Percentiles rank a stretch among this genome's conserved stretches.
These are phyloP conservation scores for Champsocephalus gunnari DNA, from an alignment of 2,797 vertebrate species.

Conservation along the genomic window DNA sequence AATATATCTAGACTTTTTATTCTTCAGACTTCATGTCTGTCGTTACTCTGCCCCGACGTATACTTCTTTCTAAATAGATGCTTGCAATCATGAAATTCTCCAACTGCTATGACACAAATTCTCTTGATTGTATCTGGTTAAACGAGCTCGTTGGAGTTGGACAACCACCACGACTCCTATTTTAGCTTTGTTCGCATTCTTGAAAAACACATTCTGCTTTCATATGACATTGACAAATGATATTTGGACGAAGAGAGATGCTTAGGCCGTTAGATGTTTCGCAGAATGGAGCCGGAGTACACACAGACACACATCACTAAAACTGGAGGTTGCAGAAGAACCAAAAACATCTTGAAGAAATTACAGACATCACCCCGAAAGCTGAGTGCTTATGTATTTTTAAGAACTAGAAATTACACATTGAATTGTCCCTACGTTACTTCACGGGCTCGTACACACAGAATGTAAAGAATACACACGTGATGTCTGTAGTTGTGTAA, in stretches of 20 bases:
- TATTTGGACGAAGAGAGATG: slow-evolving; percentile 82
- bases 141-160: slow-evolving; percentile 72
- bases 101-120: slow-evolving; percentile 74
- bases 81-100: slow-evolving; percentile 66
- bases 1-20: neutral
- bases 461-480: slow-evolving; percentile 42
- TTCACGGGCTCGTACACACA: slow-evolving; percentile 67
- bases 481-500: slow-evolving; percentile 51
- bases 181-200: slow-evolving; percentile 63
- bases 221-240: slow-evolving; percentile 84
- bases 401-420: slow-evolving; percentile 75
- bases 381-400: slow-evolving; percentile 80
- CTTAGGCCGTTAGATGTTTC: slow-evolving; percentile 79
- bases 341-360: slow-evolving; percentile 84
- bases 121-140: slow-evolving; percentile 78
- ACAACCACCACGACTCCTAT: slow-evolving; percentile 68
- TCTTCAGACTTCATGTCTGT: slow-evolving; percentile 44
- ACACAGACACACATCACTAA: slow-evolving; percentile 73
- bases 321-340: slow-evolving; percentile 67
- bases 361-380: slow-evolving; percentile 76
- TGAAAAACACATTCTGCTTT: slow-evolving; percentile 74
- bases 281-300: slow-evolving; percentile 74
- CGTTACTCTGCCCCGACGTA: slow-evolving; percentile 38
- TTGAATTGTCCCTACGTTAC: slow-evolving; percentile 64
- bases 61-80: slow-evolving; percentile 40